Evolutionary conservation across 2,113 vertebrate genomes (phyloP).

Genomic region (Grammomys dolichurus): DNA sequence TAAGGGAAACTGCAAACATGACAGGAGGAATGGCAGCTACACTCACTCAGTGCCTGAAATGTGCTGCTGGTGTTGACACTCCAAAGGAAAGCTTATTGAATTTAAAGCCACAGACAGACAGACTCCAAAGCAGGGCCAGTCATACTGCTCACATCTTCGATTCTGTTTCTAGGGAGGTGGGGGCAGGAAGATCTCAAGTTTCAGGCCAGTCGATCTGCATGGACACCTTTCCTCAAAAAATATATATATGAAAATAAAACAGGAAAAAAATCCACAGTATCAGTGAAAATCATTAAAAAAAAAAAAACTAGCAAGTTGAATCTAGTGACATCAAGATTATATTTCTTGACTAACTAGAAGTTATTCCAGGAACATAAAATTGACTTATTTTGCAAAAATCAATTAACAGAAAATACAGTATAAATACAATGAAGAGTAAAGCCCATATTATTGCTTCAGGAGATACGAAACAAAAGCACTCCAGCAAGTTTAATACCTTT

Average conservation of each 20-base stretch:
- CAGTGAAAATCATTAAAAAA: neutral
- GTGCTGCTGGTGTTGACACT: neutral
- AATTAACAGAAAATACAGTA: neutral
- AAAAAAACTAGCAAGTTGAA: neutral
- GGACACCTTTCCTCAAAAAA: neutral
- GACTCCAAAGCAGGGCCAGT: neutral
- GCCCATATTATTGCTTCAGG: neutral
- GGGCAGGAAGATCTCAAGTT: neutral
- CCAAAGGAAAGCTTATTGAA: neutral
- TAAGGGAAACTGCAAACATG: neutral
- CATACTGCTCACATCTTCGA: neutral
- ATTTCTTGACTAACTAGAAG: neutral
- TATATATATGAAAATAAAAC: neutral
- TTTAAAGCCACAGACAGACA: conserved; percentile 12
- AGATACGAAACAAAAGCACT: conserved; percentile 10
- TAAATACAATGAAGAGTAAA: conserved; percentile 7
- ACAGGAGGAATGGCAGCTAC: neutral
- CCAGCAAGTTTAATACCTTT: neutral
- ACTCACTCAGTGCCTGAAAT: neutral
- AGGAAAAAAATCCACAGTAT: neutral
- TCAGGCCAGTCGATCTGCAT: neutral
- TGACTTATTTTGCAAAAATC: neutral
- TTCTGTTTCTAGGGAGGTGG: neutral
- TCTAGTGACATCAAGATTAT: neutral
- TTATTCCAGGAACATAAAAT: neutral